Conservation (phyloP, 2,797 vertebrate genomes). For the Oryzias dopingdopingensis region DNA sequence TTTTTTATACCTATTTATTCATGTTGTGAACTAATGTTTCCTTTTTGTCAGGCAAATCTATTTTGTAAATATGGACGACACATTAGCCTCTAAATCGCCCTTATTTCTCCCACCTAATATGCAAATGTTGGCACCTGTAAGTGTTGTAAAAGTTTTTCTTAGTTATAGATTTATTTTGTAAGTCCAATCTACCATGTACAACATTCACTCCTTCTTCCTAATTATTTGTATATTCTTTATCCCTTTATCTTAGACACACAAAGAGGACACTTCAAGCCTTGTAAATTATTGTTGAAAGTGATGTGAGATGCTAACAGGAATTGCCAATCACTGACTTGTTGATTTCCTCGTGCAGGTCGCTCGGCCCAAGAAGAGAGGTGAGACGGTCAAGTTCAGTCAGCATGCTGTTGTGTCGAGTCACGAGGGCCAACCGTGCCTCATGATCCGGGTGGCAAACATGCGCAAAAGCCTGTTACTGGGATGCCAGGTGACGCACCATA, state of each 20-base stretch:
- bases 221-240: too few species aligned
- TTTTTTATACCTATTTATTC: too few species aligned
- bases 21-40: too few species aligned
- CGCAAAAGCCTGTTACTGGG: conserved; percentile 91
- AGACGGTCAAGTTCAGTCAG: conserved; percentile 94
- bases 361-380: conserved; percentile 91
- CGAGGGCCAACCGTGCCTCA: conserved; percentile 87
- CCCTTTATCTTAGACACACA: conserved; percentile 1
- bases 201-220: too few species aligned
- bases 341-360: conserved; percentile 74
- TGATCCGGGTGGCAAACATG: conserved; percentile 97
- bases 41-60: too few species aligned
- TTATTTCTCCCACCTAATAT: too few species aligned
- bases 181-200: too few species aligned
- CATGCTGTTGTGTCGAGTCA: conserved; percentile 87
- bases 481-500: conserved; percentile 81
- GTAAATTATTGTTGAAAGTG: not conserved
- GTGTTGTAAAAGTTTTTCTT: too few species aligned
- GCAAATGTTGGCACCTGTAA: too few species aligned
- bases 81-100: too few species aligned
- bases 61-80: too few species aligned
- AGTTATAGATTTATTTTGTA: too few species aligned
- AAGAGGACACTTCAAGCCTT: not conserved
- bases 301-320: not conserved
- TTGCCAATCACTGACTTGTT: not conserved